Percentiles rank a stretch among this genome's conserved stretches.
These are phyloP conservation scores for Stramonita haemastoma DNA, from an alignment of 2,888 invertebrate species.

Conservation along the genomic window DNA sequence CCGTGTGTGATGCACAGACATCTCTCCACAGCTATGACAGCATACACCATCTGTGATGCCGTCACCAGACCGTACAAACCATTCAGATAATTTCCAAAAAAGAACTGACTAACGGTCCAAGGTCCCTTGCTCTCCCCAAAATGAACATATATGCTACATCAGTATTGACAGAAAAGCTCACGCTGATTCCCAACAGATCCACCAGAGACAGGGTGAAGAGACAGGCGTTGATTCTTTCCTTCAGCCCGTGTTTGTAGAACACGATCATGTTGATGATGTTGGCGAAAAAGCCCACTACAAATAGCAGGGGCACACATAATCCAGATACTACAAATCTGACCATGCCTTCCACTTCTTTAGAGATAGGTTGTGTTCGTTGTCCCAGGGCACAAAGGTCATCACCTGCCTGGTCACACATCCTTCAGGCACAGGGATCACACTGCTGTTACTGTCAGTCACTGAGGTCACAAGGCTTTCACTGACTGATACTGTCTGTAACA, in stretches of 20 bases:
- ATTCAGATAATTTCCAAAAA: not conserved
- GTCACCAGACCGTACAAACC: not conserved
- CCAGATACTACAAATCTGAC: not conserved
- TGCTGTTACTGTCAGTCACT: too few species aligned
- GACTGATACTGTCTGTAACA: too few species aligned
- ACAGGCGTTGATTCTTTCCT: too few species aligned
- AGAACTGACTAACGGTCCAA: not conserved
- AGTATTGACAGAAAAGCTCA: not conserved
- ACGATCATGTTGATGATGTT: too few species aligned
- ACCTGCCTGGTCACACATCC: too few species aligned
- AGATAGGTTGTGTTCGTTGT: not conserved
- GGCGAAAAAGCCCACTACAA: not conserved
- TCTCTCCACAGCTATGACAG: not conserved
- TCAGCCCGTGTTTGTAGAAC: too few species aligned
- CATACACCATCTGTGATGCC: too few species aligned
- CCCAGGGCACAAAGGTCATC: conserved; percentile 5
- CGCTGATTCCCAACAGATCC: not conserved
- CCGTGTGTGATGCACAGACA: not conserved
- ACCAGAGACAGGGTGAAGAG: too few species aligned
- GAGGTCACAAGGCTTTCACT: too few species aligned
- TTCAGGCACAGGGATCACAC: too few species aligned
- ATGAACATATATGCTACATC: not conserved
- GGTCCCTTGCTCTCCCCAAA: not conserved
- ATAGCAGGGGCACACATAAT: not conserved
- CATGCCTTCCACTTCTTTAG: not conserved